Evolutionary conservation across 2,888 invertebrate species (phyloP).

Genomic region (Argyresthia albistria): DNA sequence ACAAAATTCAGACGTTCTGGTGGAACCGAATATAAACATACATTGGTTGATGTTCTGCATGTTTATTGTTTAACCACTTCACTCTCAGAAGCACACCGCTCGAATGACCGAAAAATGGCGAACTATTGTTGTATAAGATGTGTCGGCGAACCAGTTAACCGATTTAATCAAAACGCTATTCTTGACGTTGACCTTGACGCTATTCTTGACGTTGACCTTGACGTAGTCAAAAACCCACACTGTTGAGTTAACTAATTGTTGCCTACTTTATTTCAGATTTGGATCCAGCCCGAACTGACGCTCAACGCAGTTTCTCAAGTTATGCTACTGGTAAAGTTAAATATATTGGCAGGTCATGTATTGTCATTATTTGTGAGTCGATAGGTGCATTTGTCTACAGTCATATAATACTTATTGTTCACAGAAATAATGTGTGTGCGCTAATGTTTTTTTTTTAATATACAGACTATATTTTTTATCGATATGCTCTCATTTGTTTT

Average conservation of each 20-base stretch:
- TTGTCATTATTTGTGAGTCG: constrained; percentile 41
- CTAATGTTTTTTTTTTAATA: constrained; percentile 1
- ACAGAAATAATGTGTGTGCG: background rate
- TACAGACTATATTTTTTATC: constrained; percentile 9
- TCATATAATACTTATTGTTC: constrained; percentile 13
- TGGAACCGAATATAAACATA: too few species aligned
- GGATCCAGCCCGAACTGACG: constrained; percentile 36
- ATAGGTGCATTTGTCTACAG: constrained; percentile 56
- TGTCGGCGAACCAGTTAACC: too few species aligned
- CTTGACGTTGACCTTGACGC: too few species aligned
- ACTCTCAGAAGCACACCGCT: too few species aligned
- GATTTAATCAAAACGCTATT: too few species aligned
- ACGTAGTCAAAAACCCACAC: too few species aligned
- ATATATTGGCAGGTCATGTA: constrained; percentile 57
- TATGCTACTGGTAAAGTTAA: constrained; percentile 58
- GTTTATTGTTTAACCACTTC: too few species aligned
- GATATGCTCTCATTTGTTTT: constrained; percentile 4
- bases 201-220: too few species aligned
- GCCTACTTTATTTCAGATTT: constrained; percentile 46
- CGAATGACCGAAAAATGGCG: too few species aligned
- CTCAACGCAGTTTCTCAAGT: constrained; percentile 43
- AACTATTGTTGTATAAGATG: too few species aligned
- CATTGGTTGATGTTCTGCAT: too few species aligned
- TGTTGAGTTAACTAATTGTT: background rate
- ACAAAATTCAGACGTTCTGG: too few species aligned